A percentile compares a stretch with the other conserved stretches of the same genome.
Conservation (phyloP, 2,888 invertebrate species). For the Coleophora deauratella region DNA sequence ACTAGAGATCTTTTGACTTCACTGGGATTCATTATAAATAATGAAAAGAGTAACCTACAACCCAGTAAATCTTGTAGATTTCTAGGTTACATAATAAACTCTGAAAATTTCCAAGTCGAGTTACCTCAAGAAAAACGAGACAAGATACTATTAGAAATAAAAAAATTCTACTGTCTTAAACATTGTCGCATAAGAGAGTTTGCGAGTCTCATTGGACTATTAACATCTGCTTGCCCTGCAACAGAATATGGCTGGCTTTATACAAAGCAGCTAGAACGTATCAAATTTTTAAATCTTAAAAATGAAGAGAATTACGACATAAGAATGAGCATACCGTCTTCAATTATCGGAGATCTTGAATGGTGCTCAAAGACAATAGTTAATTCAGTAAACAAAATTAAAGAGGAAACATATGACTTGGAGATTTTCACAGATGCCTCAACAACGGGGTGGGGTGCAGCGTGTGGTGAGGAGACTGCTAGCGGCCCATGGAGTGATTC, state of each 20-base stretch:
- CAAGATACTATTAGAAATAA: neutral
- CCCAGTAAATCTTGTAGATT: constrained; percentile 5
- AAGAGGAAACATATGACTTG: neutral
- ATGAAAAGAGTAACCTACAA: constrained; percentile 5
- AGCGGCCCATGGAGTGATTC: constrained; percentile 1
- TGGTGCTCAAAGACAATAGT: neutral
- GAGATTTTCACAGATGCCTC: neutral
- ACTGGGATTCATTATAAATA: constrained; percentile 9
- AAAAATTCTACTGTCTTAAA: neutral
- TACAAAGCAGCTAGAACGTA: neutral
- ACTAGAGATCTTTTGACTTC: neutral
- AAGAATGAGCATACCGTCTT: neutral
- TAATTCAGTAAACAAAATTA: neutral
- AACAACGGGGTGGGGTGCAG: too few relatives aligned
- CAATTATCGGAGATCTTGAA: neutral
- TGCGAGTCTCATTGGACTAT: constrained; percentile 4
- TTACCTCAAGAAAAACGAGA: constrained; percentile 5
- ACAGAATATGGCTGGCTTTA: neutral
- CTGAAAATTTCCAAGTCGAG: constrained; percentile 3
- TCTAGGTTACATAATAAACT: constrained; percentile 6
- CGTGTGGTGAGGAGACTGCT: constrained; percentile 4
- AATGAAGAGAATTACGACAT: neutral
- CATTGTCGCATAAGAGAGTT: constrained; percentile 9
- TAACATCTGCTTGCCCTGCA: neutral
- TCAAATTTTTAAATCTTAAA: neutral